Evolutionary conservation across 2,888 invertebrate species (phyloP), one percentile per base, ranked within the genome.

Genomic region (Apamea crenata): DNA sequence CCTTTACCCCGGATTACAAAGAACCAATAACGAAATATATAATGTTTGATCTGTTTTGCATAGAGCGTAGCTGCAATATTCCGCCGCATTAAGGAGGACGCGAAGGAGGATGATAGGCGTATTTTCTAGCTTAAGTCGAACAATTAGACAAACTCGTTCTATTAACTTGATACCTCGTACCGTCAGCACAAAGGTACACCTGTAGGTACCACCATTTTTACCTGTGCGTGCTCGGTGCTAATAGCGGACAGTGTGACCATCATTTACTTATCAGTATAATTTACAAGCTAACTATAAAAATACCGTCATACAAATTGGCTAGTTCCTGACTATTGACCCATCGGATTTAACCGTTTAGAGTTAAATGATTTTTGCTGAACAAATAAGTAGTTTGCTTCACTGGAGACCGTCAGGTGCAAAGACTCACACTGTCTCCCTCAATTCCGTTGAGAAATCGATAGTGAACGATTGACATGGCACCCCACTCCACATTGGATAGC

Each of bases 11-110:
- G 4, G 5, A 47, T 74, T 40, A 63, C 40, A 61, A 76, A 71
- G 40, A 65, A 47, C 25, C 65, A 71, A 73, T 65, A 56, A 66
- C 36, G 3, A 50, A 36, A 77, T 56, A 2, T 12, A 12, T 69
- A 47, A 66, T 68, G 80, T 73, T 67, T 59, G 29, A 77, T 68
- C 66, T 63, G 44, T 82, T 83, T 77, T 67, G 53, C 66, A 73
- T 84, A 78, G n/a, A 61, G 18, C 40, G 50, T 36, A 14, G 32
- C 47, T 8, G 74, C 68, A 80, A 80, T 77, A 84, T 87, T 71
- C 40, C 18, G 10, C 61, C n/a, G n/a, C n/a, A n/a, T n/a, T n/a
- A n/a, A n/a, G n/a, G n/a, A n/a, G n/a, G n/a, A n/a, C n/a, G n/a
- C n/a, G n/a, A n/a, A n/a, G n/a, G n/a, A n/a, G n/a, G n/a, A n/a